Conservation (phyloP, 2,797 vertebrate genomes). For the Salmo trutta region DNA sequence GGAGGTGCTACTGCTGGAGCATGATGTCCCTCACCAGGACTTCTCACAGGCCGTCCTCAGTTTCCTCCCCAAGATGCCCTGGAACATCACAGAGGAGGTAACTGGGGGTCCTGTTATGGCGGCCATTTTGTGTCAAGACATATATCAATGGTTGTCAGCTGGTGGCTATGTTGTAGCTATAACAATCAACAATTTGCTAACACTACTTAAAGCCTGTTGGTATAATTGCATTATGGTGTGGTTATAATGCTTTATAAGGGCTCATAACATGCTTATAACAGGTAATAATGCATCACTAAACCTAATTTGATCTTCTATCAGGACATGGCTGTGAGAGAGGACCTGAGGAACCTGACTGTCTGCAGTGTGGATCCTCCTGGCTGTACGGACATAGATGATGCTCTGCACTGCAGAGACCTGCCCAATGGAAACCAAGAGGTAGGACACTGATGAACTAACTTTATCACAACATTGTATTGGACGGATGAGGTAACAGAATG, state of each 20-base stretch:
- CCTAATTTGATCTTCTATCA: constrained; percentile 47
- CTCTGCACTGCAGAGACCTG: constrained; percentile 87
- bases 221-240: background rate
- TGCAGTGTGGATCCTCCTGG: constrained; percentile 98
- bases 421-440: constrained; percentile 93
- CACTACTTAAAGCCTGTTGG: background rate
- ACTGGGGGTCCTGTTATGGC: background rate
- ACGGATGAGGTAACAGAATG: background rate
- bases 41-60: constrained; percentile 93
- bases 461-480: background rate
- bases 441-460: constrained; percentile 8
- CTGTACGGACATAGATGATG: constrained; percentile 97
- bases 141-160: background rate
- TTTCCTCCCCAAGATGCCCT: constrained; percentile 94
- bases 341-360: constrained; percentile 84
- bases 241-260: background rate
- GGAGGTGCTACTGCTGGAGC: constrained; percentile 93
- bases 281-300: background rate
- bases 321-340: constrained; percentile 87
- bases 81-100: constrained; percentile 90
- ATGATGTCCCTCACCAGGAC: constrained; percentile 95
- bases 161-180: background rate
- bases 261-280: background rate
- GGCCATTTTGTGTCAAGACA: background rate
- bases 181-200: background rate